These are phyloP conservation scores for Andricus quercusramuli DNA, from an alignment of 2,888 invertebrate genomes.

Conservation along the genomic window DNA sequence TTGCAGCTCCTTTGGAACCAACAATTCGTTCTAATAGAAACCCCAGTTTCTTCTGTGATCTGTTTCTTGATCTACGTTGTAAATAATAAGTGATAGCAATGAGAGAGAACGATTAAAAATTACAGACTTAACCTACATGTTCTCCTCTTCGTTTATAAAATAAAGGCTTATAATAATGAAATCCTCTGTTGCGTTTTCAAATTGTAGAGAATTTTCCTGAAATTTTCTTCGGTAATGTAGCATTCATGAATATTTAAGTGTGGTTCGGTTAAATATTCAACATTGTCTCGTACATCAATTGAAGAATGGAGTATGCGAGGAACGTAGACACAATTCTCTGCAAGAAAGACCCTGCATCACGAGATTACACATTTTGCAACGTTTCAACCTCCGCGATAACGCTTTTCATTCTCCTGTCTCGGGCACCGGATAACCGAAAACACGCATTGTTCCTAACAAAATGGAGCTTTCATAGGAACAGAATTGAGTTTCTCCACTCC, in stretches of 20 bases:
- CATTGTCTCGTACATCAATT: neutral
- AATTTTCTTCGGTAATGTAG: neutral
- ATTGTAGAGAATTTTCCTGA: neutral
- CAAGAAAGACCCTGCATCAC: neutral
- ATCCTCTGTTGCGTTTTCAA: neutral
- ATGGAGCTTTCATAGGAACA: constrained; percentile 33
- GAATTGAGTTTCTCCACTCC: constrained; percentile 29
- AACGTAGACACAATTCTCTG: neutral
- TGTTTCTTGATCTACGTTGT: too few relatives aligned
- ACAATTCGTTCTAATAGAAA: too few relatives aligned
- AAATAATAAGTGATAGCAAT: too few relatives aligned
- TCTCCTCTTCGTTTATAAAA: neutral
- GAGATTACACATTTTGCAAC: constrained; percentile 33
- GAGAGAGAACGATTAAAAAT: too few relatives aligned
- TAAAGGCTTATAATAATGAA: neutral
- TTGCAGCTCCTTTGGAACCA: too few relatives aligned
- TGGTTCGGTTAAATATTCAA: neutral
- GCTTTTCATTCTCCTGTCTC: constrained; percentile 38
- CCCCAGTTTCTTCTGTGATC: too few relatives aligned
- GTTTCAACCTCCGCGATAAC: constrained; percentile 27
- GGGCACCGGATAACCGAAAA: constrained; percentile 30
- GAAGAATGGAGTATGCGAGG: neutral
- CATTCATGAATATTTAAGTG: neutral
- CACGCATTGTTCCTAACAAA: constrained; percentile 39
- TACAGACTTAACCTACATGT: neutral